These are phyloP conservation scores for Apodemus agrarius DNA, from an alignment of 2,797 vertebrate species.

Conservation along the genomic window DNA sequence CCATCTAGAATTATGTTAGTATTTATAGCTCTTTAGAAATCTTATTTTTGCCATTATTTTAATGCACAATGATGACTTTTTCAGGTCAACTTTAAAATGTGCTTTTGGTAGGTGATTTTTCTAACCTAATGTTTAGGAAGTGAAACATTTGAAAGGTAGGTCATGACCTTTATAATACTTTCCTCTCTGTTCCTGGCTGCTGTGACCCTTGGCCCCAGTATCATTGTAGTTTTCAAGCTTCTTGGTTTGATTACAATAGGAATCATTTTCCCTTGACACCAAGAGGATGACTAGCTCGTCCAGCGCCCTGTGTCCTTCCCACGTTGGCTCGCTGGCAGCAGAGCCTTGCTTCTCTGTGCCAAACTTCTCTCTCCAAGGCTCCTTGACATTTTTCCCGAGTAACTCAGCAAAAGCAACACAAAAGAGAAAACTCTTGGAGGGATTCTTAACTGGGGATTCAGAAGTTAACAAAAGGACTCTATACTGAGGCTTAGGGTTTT, in stretches of 20 bases:
- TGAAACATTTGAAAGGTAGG: conserved; percentile 58
- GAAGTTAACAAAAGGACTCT: conserved; percentile 62
- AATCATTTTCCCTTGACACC: conserved; percentile 71
- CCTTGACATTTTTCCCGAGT: conserved; percentile 62
- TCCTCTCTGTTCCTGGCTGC: conserved; percentile 50
- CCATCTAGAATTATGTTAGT: neutral
- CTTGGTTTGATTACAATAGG: conserved; percentile 70
- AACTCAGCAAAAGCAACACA: conserved; percentile 67
- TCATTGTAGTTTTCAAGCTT: conserved; percentile 70
- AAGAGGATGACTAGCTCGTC: conserved; percentile 47
- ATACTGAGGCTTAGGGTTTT: conserved; percentile 42
- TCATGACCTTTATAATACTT: conserved; percentile 66
- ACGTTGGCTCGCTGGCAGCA: conserved; percentile 28
- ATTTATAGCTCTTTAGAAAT: conserved; percentile 21
- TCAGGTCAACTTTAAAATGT: conserved; percentile 39
- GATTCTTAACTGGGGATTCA: conserved; percentile 63
- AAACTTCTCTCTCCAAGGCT: conserved; percentile 62
- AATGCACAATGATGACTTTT: conserved; percentile 34
- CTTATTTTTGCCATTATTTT: conserved; percentile 17
- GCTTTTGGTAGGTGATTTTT: conserved; percentile 19
- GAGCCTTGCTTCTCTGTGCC: conserved; percentile 3
- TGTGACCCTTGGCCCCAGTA: conserved; percentile 48
- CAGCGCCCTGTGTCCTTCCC: conserved; percentile 42
- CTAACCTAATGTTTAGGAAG: conserved; percentile 57
- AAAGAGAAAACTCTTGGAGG: conserved; percentile 49